Conservation (phyloP, 2,113 vertebrate species). For the Pomatostomus ruficeps region DNA sequence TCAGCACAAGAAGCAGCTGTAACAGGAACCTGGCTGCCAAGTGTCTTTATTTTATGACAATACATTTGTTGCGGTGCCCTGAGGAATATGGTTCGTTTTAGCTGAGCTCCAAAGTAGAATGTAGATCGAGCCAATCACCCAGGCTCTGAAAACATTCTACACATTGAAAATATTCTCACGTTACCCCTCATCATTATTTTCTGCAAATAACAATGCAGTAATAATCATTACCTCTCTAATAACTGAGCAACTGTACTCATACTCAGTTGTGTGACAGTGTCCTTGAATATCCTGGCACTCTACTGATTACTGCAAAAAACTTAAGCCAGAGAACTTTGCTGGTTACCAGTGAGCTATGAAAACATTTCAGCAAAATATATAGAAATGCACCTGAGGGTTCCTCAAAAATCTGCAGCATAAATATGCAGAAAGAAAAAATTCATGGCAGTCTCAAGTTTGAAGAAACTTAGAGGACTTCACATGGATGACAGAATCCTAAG, state of each 20-base stretch:
- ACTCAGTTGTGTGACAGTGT: background rate
- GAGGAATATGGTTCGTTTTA: background rate
- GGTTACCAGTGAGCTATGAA: background rate
- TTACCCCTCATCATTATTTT: background rate
- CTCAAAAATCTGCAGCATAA: background rate
- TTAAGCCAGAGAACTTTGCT: background rate
- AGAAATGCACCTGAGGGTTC: background rate
- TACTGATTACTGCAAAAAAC: background rate
- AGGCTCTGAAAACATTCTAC: background rate
- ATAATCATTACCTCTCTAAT: background rate
- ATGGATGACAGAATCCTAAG: background rate
- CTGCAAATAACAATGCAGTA: background rate
- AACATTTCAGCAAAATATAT: background rate
- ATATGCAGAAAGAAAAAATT: background rate
- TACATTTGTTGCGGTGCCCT: background rate
- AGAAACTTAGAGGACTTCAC: background rate
- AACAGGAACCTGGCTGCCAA: background rate
- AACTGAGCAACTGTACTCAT: background rate
- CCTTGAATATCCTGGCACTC: background rate
- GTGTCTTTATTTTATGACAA: background rate
- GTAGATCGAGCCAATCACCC: background rate
- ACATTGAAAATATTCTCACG: accelerated
- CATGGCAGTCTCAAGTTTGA: background rate
- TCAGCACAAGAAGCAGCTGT: background rate
- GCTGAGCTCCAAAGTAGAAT: background rate